These are phyloP conservation scores for Todus mexicanus DNA, from an alignment of 2,797 vertebrate species.

Conservation along the genomic window DNA sequence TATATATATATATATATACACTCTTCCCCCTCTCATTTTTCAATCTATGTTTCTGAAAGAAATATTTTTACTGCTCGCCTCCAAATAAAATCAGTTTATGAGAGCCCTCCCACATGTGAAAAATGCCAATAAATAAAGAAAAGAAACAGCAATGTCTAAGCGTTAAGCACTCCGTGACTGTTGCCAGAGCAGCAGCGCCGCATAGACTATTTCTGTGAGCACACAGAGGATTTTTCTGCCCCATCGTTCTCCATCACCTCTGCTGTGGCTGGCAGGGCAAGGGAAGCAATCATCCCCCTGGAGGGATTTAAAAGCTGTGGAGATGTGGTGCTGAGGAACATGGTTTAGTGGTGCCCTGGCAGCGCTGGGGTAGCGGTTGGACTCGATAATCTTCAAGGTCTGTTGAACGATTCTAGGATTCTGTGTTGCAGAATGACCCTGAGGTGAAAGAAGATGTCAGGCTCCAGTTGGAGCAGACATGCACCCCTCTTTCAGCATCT, in stretches of 20 bases:
- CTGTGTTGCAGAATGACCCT: not conserved
- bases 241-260: not conserved
- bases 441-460: not conserved
- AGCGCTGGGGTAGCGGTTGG: not conserved
- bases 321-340: not conserved
- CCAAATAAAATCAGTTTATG: not conserved
- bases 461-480: not conserved
- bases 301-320: not conserved
- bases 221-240: not conserved
- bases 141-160: not conserved
- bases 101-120: not conserved
- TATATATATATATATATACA: not conserved
- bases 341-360: not conserved
- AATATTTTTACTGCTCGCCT: not conserved
- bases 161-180: not conserved
- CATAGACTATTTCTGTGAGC: not conserved
- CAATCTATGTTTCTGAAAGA: not conserved
- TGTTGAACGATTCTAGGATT: not conserved
- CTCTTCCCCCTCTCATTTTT: not conserved
- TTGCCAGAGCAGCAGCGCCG: constrained; percentile 9
- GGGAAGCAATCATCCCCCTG: not conserved
- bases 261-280: not conserved
- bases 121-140: not conserved
- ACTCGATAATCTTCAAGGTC: not conserved
- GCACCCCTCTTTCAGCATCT: not conserved